Evolutionary conservation across 2,797 vertebrate genomes (phyloP).

Genomic region (Botia almorhae): DNA sequence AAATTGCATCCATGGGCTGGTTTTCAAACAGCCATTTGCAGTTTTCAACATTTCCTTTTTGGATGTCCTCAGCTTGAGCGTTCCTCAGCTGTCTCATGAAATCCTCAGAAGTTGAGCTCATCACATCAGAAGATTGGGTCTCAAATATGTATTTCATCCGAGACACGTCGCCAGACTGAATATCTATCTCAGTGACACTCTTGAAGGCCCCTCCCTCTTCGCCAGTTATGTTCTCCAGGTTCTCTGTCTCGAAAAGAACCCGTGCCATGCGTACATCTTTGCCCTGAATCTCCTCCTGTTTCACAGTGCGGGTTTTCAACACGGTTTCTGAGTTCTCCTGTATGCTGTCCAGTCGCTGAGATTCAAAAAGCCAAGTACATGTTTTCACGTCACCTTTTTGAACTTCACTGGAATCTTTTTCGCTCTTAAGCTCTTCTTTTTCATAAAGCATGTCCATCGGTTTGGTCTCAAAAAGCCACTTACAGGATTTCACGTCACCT

Average conservation of each 20-base stretch:
- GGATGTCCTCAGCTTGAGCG: constrained; percentile 84
- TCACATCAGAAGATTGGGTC: constrained; percentile 85
- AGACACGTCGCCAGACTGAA: constrained; percentile 88
- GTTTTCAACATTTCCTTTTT: constrained; percentile 87
- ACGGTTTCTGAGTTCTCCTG: constrained; percentile 79
- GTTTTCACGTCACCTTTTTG: constrained; percentile 89
- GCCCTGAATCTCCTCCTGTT: constrained; percentile 86
- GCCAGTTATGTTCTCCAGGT: constrained; percentile 83
- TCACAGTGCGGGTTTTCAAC: constrained; percentile 79
- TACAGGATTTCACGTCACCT: constrained; percentile 91
- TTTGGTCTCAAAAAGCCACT: constrained; percentile 94
- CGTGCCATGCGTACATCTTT: constrained; percentile 86
- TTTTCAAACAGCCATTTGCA: constrained; percentile 94
- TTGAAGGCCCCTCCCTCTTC: constrained; percentile 79
- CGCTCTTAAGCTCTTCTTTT: constrained; percentile 72
- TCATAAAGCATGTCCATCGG: constrained; percentile 89
- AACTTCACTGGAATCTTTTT: constrained; percentile 74
- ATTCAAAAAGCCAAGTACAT: constrained; percentile 93
- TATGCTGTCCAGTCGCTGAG: constrained; percentile 85
- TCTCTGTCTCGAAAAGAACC: constrained; percentile 91
- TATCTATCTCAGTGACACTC: constrained; percentile 82
- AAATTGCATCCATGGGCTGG: constrained; percentile 83
- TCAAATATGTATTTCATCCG: constrained; percentile 91
- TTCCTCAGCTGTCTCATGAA: constrained; percentile 83
- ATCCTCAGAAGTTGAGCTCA: constrained; percentile 86